A percentile compares a stretch with the other conserved stretches of the same genome.
Evolutionary conservation across 1,140 invertebrate genomes (phyloP).

Genomic region (Drosophila tropicalis): DNA sequence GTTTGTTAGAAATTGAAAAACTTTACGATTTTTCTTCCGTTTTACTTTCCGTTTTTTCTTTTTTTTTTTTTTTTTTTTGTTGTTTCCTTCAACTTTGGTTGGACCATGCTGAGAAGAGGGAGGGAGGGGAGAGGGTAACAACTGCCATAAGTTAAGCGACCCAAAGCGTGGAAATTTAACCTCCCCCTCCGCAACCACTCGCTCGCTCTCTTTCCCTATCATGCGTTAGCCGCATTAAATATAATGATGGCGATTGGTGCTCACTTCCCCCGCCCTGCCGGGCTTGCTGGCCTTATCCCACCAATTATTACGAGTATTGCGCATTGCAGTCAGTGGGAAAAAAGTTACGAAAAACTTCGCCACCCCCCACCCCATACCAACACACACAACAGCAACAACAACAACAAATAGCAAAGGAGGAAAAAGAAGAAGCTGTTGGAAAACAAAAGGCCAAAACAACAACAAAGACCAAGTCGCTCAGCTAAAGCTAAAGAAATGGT

Average conservation of each 20-base stretch:
- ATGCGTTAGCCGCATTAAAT: slow-evolving; percentile 77
- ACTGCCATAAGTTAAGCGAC: slow-evolving; percentile 52
- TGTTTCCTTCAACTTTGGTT: neutral
- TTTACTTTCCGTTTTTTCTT: neutral
- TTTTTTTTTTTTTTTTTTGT: neutral
- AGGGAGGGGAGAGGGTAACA: neutral
- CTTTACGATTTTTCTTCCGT: slow-evolving; percentile 54
- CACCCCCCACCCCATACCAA: neutral
- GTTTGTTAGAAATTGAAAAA: slow-evolving; percentile 80
- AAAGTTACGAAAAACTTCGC: slow-evolving; percentile 73
- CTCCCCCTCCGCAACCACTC: too few relatives aligned
- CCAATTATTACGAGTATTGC: slow-evolving; percentile 68
- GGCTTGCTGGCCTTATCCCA: neutral
- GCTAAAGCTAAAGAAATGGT: slow-evolving; percentile 68
- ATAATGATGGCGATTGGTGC: slow-evolving; percentile 74
- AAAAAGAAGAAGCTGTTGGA: slow-evolving; percentile 42
- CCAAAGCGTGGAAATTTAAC: slow-evolving; percentile 9
- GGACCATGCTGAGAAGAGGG: neutral
- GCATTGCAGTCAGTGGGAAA: slow-evolving; percentile 58
- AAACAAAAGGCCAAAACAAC: slow-evolving; percentile 60
- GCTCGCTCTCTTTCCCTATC: slow-evolving; percentile 7
- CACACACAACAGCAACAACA: too few relatives aligned
- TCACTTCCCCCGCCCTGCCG: slow-evolving; percentile 22
- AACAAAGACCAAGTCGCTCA: slow-evolving; percentile 48
- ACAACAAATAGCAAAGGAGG: too few relatives aligned